Percentiles rank a stretch among this genome's conserved stretches.
Evolutionary conservation across 2,888 invertebrate genomes (phyloP).

Genomic region (Cataglyphis rosenhaueri): DNA sequence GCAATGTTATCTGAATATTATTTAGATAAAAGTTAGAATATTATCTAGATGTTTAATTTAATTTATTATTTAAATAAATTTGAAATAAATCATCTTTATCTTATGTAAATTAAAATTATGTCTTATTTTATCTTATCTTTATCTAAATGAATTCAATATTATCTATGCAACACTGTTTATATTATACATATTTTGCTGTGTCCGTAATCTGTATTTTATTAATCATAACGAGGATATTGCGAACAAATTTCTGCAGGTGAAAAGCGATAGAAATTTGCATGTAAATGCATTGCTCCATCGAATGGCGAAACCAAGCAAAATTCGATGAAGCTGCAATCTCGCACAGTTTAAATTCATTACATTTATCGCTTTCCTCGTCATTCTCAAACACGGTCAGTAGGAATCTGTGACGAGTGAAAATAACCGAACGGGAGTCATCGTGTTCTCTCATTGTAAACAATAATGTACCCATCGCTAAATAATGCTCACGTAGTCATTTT

Average conservation of each 20-base stretch:
- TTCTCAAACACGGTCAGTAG: conserved; percentile 82
- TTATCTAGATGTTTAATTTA: too few species aligned
- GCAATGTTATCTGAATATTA: too few species aligned
- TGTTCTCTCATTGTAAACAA: conserved; percentile 57
- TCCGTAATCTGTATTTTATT: neutral
- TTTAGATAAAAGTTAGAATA: too few species aligned
- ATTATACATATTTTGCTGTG: neutral
- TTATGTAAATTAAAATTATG: too few species aligned
- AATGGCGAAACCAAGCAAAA: neutral
- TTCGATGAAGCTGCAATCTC: conserved; percentile 34
- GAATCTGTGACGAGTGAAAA: conserved; percentile 83
- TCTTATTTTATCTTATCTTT: too few species aligned
- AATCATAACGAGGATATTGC: neutral
- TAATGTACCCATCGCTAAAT: conserved; percentile 46
- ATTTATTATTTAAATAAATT: too few species aligned
- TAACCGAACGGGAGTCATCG: conserved; percentile 56
- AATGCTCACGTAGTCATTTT: conserved; percentile 43
- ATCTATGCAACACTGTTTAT: too few species aligned
- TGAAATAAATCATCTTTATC: too few species aligned
- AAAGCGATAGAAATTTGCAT: conserved; percentile 27
- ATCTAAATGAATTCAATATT: too few species aligned
- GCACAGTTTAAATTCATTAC: conserved; percentile 34
- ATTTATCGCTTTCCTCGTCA: conserved; percentile 67
- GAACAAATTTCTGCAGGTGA: neutral
- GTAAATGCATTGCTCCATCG: neutral